Evolutionary conservation across 2,113 vertebrate species (phyloP).

Genomic region (Kobus ellipsiprymnus): DNA sequence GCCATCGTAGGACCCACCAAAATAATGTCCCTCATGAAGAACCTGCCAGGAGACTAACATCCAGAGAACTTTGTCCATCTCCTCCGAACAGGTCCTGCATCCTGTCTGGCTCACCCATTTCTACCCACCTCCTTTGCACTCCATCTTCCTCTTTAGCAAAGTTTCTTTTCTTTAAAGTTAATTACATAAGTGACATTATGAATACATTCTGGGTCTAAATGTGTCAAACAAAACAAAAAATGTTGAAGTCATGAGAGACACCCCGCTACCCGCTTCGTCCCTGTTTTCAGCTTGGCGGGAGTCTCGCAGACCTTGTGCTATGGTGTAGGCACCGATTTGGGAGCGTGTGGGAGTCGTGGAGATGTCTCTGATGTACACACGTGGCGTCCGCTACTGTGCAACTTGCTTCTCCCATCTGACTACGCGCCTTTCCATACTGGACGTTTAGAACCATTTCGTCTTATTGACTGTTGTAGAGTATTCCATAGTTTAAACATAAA

Average conservation of each 20-base stretch:
- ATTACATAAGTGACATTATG: constrained; percentile 31
- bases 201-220: constrained; percentile 40
- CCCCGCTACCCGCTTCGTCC: background rate
- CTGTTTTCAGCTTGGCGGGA: background rate
- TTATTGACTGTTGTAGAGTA: constrained; percentile 15
- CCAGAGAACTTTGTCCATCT: background rate
- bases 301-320: background rate
- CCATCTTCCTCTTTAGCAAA: background rate
- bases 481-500: constrained; percentile 1
- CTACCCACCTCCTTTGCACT: background rate
- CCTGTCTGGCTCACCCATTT: background rate
- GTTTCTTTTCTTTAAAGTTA: constrained; percentile 23
- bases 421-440: background rate
- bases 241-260: background rate
- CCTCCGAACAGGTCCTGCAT: background rate
- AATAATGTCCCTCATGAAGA: background rate
- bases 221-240: constrained; percentile 31
- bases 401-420: background rate
- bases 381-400: rapidly evolving
- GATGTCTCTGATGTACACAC: background rate
- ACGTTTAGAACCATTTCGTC: background rate
- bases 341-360: background rate
- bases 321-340: background rate
- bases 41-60: background rate
- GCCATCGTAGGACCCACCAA: background rate